phyloP scores from a whole-genome alignment of 2,113 vertebrate species.

The Oceanodroma tethys region DNA sequence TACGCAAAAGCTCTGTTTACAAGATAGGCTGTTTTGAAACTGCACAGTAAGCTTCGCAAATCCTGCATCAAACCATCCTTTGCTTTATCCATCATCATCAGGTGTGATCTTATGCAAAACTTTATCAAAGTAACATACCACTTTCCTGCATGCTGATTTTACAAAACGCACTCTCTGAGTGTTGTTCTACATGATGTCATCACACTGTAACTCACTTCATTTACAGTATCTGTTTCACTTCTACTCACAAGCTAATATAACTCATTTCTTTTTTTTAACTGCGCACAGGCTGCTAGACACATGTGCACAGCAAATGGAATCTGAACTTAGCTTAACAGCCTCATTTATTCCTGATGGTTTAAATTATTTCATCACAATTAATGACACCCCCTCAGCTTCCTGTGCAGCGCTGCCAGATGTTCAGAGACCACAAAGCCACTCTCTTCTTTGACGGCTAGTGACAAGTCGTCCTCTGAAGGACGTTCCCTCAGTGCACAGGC shows the following conservation, averaged over 20 bases:
- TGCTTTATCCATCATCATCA: not conserved
- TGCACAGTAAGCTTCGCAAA: not conserved
- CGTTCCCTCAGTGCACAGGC: slow-evolving; percentile 74
- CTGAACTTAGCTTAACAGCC: slow-evolving; percentile 92
- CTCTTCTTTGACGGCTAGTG: slow-evolving; percentile 85
- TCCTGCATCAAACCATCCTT: not conserved
- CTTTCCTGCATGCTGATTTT: slow-evolving; percentile 53
- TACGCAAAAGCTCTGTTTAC: not conserved
- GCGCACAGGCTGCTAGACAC: slow-evolving; percentile 79
- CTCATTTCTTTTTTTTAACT: slow-evolving; percentile 64
- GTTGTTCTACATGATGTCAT: slow-evolving; percentile 73
- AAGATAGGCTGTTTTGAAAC: not conserved
- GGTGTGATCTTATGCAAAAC: not conserved
- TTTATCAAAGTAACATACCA: slow-evolving; percentile 35
- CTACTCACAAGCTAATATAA: slow-evolving; percentile 76
- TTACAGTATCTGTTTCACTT: slow-evolving; percentile 81
- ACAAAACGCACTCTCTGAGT: slow-evolving; percentile 58
- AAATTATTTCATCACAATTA: slow-evolving; percentile 99
- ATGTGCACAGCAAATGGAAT: slow-evolving; percentile 85
- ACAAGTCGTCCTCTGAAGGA: slow-evolving; percentile 94
- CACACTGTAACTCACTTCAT: slow-evolving; percentile 73
- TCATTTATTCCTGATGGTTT: slow-evolving; percentile 98
- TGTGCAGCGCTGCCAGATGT: slow-evolving; percentile 92
- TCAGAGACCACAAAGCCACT: slow-evolving; percentile 90
- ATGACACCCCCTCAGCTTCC: slow-evolving; percentile 92